Base-by-base conservation (phyloP, 2,797 vertebrate genomes). In the Protonibea diacanthus region DNA sequence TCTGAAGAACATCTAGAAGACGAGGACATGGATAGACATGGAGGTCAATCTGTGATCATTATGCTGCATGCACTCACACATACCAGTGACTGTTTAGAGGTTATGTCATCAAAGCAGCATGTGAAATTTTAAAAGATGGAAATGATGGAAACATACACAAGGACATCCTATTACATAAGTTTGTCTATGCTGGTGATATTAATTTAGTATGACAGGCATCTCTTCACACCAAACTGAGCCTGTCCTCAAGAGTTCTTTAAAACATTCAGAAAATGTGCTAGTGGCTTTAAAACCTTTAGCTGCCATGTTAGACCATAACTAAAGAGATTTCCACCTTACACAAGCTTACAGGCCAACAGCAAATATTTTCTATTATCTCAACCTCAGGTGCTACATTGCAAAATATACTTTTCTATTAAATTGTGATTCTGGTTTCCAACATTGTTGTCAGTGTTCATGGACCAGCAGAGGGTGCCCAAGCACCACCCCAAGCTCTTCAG, bases 391-490 rank as follows among this genome's bases (percentile, higher is more conserved):
- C 3, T 58, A 49, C 17, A 17, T n/a, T 49, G 14, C 20, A 64
- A n/a, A 66, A 27, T 40, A 44, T 29, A 0, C 29, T 51, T 49
- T 21, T 13, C 2, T 27, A 40, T 2, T 3, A 14, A 13, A 40
- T 20, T 59, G 13, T 10, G 17, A 51, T 3, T 1, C 25, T 42
- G 51, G 42, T 49, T 70, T 23, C 4, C 6, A 33, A 3, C 13
- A 9, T 27, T 56, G 13, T 20, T 55, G 23, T 55, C 13, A 47
- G n/a, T 15, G 2, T 6, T 12, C 10, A 21, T 18, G 3, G 3
- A 3, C 59, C 80, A 73, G 69, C 57, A 80, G 80, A 71, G 70
- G 73, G 69, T 3, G 47, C 64, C 80, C 64, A 42, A 60, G 18
- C 25, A 29, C n/a, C 44, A n/a, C 40, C 47, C 17, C 2, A 29